Percentiles rank a stretch among this genome's conserved stretches.
Evolutionary conservation across 2,888 invertebrate genomes (phyloP).

Genomic region (Tenthredo mesomela): DNA sequence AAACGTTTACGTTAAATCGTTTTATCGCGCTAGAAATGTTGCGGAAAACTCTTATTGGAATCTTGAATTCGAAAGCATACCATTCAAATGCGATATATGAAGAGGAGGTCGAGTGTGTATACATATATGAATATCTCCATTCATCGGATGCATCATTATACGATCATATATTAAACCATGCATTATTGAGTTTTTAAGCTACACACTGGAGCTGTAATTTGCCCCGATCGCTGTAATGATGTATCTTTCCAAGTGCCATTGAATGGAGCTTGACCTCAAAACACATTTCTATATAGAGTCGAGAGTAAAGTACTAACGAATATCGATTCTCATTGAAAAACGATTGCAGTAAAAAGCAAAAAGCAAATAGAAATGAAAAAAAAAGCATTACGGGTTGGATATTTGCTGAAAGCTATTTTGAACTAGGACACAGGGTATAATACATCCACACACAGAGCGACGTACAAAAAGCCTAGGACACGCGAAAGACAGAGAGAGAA

Average conservation of each 20-base stretch:
- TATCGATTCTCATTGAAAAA: slow-evolving; percentile 20
- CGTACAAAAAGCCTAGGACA: slow-evolving; percentile 32
- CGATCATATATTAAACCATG: slow-evolving; percentile 16
- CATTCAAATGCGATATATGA: not conserved
- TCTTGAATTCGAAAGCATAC: not conserved
- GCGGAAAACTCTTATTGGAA: not conserved
- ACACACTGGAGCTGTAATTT: not conserved
- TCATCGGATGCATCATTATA: not conserved
- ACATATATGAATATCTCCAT: not conserved
- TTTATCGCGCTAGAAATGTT: not conserved
- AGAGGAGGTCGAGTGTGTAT: slow-evolving; percentile 26
- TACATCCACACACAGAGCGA: slow-evolving; percentile 46
- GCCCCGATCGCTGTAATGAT: not conserved
- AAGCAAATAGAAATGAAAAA: not conserved
- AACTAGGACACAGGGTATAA: not conserved
- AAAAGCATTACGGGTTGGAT: not conserved
- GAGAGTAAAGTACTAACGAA: not conserved
- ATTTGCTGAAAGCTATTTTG: not conserved
- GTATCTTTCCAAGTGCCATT: not conserved
- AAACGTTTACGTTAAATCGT: not conserved
- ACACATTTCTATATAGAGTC: not conserved
- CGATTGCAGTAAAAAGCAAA: not conserved
- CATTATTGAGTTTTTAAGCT: slow-evolving; percentile 19
- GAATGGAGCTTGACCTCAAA: not conserved
- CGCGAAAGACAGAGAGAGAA: slow-evolving; percentile 47